phyloP scores from a whole-genome alignment of 2,113 vertebrate species.

The Fulmarus glacialis region DNA sequence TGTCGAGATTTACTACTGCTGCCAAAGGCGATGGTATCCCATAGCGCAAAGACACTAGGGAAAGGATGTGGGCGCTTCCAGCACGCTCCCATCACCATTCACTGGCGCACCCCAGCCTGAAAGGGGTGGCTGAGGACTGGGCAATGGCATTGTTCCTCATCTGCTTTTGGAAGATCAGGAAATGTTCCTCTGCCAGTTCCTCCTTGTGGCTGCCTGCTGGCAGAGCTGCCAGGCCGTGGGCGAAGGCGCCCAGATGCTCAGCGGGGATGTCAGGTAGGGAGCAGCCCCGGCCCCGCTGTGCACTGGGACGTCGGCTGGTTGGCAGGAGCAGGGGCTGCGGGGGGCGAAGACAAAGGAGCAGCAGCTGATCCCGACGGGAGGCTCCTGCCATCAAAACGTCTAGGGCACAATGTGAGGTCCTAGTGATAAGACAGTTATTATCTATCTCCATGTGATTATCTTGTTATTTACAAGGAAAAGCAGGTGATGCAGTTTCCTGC shows the following conservation, averaged over 20 bases:
- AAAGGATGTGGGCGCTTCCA: neutral
- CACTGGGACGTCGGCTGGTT: fast-evolving
- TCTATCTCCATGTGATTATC: neutral
- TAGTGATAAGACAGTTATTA: neutral
- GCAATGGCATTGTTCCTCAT: neutral
- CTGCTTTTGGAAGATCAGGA: neutral
- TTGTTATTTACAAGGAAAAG: neutral
- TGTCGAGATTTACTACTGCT: neutral
- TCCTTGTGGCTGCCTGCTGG: neutral
- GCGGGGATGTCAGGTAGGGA: neutral
- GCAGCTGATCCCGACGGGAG: neutral
- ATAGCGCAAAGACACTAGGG: neutral
- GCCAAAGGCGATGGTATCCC: neutral
- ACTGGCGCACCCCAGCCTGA: neutral
- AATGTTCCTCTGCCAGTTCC: neutral
- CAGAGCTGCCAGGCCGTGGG: neutral
- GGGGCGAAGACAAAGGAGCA: neutral
- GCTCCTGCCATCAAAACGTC: neutral
- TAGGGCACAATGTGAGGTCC: neutral
- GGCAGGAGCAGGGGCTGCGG: fast-evolving
- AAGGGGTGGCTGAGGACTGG: neutral
- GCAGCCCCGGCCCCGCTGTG: neutral
- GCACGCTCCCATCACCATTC: neutral
- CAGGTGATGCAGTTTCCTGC: neutral
- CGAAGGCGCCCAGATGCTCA: neutral